Evolutionary conservation across 2,113 vertebrate species (phyloP), one percentile per base, ranked within the genome.

Genomic region (Ibidorhyncha struthersii): DNA sequence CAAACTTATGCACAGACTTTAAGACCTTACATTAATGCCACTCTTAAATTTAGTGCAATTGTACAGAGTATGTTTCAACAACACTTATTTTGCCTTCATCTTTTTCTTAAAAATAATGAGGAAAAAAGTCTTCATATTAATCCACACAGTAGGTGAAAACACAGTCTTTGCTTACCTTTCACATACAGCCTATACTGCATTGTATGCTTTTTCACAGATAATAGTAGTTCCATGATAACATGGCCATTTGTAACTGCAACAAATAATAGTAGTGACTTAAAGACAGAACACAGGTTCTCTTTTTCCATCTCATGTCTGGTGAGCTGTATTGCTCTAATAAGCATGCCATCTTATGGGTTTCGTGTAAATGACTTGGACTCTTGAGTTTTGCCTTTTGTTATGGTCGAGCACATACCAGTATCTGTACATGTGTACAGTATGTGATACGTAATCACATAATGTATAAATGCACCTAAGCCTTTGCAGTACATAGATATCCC

Each of bases 321-420:
- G 82, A 95, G 59, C 49, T 79, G 32, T 86, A 21, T 86, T 63
- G 38, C 65, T 95, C 55, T 86, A 56, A 82, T 27, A 90, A 86
- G 89, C 71, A 63, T 77, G 62, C 49, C 77, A 53, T 84, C 90
- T 91, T 92, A 36, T 6, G 62, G n/a, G 16, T 80, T 96, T 95
- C 38, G 5, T 86, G 81, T 94, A 67, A 86, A 67, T 61, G 53
- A 91, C 76, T 85, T 72, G 58, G 56, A 74, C 67, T 87, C 65
- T 89, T 88, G 93, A 97, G 92, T 90, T 96, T 95, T 97, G 93
- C 94, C 92, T 96, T 96, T 76, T 95, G 93, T 97, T 98, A 96
- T 97, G 95, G 94, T 96, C 91, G 86, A 97, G 97, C 96, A 96
- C 96, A 97, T 96, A 62, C 36, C 50, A 65, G 50, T 93, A 43